These are phyloP conservation scores for Pegoplata infirma DNA, from an alignment of 2,888 invertebrate genomes.

Conservation along the genomic window DNA sequence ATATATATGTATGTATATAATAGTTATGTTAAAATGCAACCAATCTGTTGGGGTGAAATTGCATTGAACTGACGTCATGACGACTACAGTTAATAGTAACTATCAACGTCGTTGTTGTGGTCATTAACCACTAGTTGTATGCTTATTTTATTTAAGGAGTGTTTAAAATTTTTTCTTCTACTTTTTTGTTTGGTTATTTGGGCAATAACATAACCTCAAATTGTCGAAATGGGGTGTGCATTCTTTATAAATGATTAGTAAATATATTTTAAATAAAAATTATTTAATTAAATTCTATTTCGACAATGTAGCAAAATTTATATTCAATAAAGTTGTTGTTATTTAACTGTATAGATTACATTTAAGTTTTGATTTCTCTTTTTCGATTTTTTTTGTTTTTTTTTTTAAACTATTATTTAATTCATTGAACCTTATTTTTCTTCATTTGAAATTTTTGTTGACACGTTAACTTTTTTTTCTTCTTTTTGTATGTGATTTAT, in stretches of 20 bases:
- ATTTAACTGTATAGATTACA: background rate
- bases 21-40: background rate
- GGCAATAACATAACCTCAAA: conserved; percentile 53
- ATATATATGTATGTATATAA: background rate
- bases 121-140: conserved; percentile 39
- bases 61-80: conserved; percentile 54
- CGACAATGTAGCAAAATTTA: background rate
- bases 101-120: conserved; percentile 32
- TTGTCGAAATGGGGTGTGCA: conserved; percentile 7
- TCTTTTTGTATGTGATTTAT: conserved; percentile 16
- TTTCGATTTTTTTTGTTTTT: conserved; percentile 4
- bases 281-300: too few species aligned
- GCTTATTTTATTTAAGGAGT: conserved; percentile 38
- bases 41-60: conserved; percentile 8
- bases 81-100: conserved; percentile 22
- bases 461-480: conserved; percentile 50
- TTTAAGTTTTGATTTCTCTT: conserved; percentile 17
- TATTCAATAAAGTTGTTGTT: too few species aligned
- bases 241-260: background rate
- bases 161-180: conserved; percentile 35
- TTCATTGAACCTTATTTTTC: conserved; percentile 12
- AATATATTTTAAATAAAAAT: background rate
- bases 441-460: conserved; percentile 36
- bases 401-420: background rate
- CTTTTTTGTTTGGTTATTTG: conserved; percentile 13